phyloP scores from a whole-genome alignment of 2,888 invertebrate genomes.

The Erebia ligea region DNA sequence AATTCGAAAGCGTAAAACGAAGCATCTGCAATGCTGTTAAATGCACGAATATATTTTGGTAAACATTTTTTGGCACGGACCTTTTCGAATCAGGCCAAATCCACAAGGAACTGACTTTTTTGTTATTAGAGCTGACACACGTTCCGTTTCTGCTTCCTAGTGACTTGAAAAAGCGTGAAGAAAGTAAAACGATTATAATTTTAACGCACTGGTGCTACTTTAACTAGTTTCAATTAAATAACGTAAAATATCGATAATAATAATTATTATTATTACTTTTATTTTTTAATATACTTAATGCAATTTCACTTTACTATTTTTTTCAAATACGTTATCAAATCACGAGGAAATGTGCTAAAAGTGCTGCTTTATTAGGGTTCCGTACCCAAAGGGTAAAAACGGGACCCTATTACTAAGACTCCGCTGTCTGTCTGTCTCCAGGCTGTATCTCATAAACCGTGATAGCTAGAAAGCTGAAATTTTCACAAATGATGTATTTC shows the following conservation, averaged over 20 bases:
- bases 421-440: no score
- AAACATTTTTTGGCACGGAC: constrained; percentile 60
- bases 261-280: no score
- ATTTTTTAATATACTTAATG: neutral
- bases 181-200: neutral
- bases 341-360: neutral
- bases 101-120: constrained; percentile 28
- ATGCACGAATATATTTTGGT: constrained; percentile 49
- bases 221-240: neutral
- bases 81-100: constrained; percentile 54
- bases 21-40: constrained; percentile 75
- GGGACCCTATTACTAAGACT: no score
- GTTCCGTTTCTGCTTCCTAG: constrained; percentile 22
- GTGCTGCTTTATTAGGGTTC: neutral
- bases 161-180: neutral
- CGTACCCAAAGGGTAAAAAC: no score
- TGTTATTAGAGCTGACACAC: constrained; percentile 20
- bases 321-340: neutral
- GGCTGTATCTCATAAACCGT: no score
- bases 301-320: neutral
- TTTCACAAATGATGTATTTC: no score
- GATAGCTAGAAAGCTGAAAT: no score
- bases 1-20: constrained; percentile 68
- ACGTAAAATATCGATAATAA: neutral
- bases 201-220: no score